Percentiles rank a stretch among this genome's conserved stretches.
Evolutionary conservation across 2,888 invertebrate species (phyloP).

Genomic region (Exocentrus adspersus): DNA sequence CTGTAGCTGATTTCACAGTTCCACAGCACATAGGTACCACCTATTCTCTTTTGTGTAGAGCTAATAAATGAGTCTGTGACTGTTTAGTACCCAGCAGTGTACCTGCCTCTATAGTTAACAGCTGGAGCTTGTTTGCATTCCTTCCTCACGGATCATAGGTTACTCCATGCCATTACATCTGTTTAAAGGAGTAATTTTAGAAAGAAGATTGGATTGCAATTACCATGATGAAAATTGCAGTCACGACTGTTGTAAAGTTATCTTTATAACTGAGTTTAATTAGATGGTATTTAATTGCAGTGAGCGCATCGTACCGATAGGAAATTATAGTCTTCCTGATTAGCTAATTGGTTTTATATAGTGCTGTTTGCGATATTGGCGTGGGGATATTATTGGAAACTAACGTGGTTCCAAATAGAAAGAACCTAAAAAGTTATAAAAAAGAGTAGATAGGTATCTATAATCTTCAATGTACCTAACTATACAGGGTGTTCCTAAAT

Average conservation of each 20-base stretch:
- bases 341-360: neutral
- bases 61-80: no score
- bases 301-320: neutral
- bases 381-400: neutral
- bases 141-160: neutral
- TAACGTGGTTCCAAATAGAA: no score
- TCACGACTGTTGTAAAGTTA: neutral
- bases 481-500: no score
- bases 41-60: no score
- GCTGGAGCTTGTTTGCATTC: no score
- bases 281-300: slow-evolving; percentile 6
- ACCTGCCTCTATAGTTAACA: no score
- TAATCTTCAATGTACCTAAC: no score
- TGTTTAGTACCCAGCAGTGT: no score
- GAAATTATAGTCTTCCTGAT: neutral
- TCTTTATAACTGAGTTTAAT: neutral
- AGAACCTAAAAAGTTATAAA: no score
- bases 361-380: neutral
- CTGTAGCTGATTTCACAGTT: no score
- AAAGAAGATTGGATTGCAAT: neutral
- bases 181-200: neutral
- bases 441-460: no score
- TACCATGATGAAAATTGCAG: neutral
- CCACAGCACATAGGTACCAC: no score
- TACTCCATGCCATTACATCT: neutral